Evolutionary conservation across 2,113 vertebrate genomes (phyloP), one percentile per base, ranked within the genome.

Genomic region (Drymodes brunneopygia): DNA sequence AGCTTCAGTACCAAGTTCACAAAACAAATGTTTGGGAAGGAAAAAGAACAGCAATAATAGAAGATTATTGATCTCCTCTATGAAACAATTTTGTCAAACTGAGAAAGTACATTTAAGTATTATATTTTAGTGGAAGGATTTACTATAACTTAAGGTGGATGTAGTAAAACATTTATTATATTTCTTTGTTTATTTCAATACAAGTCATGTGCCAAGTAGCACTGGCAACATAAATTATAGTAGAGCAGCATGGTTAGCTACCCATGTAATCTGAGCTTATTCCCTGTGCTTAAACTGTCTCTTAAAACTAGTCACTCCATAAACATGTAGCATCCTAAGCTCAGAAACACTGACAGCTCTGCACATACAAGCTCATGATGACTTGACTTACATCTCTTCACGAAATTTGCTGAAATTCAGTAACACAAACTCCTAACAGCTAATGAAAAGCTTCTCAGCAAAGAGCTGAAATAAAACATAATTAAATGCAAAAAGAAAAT

Each of bases 401-500:
- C 65, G 60, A 83, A 95, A 80, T 40, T 75, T 51, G 62, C 56
- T 51, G 80, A 77, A 89, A 71, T 38, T 77, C 67, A 81, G 57
- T 33, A 84, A 64, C 11, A 36, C 45, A 74, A 86, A 81, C 54
- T 90, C 50, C 53, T 90, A 89, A 73, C 27, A 78, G n/a, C 54
- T 64, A 94, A 84, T 66, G 15, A 92, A 93, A 86, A 86, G 12
- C 42, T 78, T 70, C 42, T 92, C 87, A 36, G 62, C 15, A 87
- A 93, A 90, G 29, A 70, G 60, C 7, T 62, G 28, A 96, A 96
- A 85, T 81, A 95, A 95, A 96, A 91, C 13, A 74, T 90, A 92
- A 94, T 87, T 96, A 87, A 90, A 72, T 28, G 45, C 4, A 67
- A 21, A 79, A 64, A 89, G 36, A 87, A 89, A 86, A 82, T 88